Evolutionary conservation across 2,113 vertebrate genomes (phyloP).

Genomic region (Falco punctatus): DNA sequence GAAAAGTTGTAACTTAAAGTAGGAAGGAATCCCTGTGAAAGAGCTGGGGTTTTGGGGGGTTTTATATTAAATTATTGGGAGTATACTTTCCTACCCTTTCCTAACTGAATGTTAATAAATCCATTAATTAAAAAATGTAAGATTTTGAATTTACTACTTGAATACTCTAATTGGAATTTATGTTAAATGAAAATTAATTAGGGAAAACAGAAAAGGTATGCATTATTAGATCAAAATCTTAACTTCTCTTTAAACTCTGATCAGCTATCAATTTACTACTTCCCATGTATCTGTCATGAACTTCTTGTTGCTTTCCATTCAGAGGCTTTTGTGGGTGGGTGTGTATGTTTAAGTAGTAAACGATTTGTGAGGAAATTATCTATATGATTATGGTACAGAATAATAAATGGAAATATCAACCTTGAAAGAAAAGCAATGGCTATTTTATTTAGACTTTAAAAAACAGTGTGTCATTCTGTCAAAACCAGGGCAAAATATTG

Average conservation of each 20-base stretch:
- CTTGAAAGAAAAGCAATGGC: neutral
- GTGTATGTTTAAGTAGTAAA: neutral
- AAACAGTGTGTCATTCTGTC: neutral
- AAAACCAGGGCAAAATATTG: neutral
- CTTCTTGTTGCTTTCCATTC: neutral
- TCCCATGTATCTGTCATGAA: neutral
- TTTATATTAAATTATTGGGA: neutral
- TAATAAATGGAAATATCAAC: neutral
- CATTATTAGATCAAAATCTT: neutral
- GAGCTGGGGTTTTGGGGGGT: rapidly evolving
- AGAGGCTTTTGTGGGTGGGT: neutral
- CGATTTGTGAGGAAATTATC: neutral
- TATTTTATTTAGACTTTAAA: neutral
- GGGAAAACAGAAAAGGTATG: neutral
- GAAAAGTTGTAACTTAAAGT: neutral
- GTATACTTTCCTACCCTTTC: neutral
- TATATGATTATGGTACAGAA: neutral
- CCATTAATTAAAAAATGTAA: neutral
- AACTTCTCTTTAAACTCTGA: neutral
- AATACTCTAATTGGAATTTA: neutral
- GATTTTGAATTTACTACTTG: neutral
- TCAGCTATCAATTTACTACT: neutral
- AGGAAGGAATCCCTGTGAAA: neutral
- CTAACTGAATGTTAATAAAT: neutral
- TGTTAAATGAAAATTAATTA: neutral